phyloP scores from a whole-genome alignment of 1,140 invertebrate genomes.

The Sycophila sp. region DNA sequence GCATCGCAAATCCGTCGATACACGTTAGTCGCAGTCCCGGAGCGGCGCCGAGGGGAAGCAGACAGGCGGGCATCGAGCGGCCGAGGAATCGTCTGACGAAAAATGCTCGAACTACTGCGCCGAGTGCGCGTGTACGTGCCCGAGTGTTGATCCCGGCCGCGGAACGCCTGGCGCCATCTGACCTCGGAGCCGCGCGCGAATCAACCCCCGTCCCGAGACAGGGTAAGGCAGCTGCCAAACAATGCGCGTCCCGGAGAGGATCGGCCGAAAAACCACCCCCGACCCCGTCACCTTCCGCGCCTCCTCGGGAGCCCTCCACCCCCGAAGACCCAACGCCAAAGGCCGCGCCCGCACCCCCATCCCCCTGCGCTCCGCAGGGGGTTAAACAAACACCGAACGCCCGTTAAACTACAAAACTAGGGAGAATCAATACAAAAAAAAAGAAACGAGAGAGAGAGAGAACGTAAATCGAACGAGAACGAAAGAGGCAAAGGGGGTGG shows the following conservation, averaged over 20 bases:
- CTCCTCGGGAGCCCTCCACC: too few species aligned
- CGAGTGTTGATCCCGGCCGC: neutral
- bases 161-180: conserved; percentile 31
- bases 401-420: neutral
- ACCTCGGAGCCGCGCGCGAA: neutral
- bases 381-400: too few species aligned
- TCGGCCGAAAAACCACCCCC: conserved; percentile 27
- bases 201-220: conserved; percentile 18
- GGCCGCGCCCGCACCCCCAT: too few species aligned
- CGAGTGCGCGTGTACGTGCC: neutral
- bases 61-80: too few species aligned
- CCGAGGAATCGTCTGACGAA: conserved; percentile 17
- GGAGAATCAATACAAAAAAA: neutral
- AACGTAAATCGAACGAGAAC: neutral
- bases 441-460: neutral
- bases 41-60: too few species aligned
- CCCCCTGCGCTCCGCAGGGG: too few species aligned
- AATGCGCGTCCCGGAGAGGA: neutral
- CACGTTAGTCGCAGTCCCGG: too few species aligned
- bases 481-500: too few species aligned
- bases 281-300: neutral
- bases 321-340: too few species aligned
- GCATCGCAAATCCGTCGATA: too few species aligned
- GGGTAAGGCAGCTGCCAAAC: conserved; percentile 30
- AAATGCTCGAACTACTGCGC: conserved; percentile 31